A percentile compares a stretch with the other conserved stretches of the same genome.
phyloP scores from a whole-genome alignment of 2,113 vertebrate species.

The Empidonax traillii region DNA sequence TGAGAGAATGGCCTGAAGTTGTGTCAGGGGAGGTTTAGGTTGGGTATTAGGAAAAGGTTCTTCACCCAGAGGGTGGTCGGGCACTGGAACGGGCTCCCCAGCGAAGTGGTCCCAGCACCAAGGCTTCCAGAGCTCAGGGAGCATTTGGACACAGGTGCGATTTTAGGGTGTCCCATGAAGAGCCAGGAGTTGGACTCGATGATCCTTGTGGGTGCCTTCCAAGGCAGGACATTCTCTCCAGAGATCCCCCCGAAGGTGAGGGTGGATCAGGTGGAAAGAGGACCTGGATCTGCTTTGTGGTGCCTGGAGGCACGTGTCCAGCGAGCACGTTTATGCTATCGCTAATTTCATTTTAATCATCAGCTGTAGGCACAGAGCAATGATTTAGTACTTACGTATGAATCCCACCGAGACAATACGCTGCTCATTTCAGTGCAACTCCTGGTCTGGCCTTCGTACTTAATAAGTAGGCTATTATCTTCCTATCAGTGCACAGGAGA shows the following conservation, averaged over 20 bases:
- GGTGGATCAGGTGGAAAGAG: neutral
- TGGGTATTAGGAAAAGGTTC: neutral
- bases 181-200: neutral
- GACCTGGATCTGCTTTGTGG: too few relatives aligned
- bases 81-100: neutral
- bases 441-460: neutral
- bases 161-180: neutral
- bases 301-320: neutral
- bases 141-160: neutral
- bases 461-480: conserved; percentile 30
- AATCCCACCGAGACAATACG: neutral
- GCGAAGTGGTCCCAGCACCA: neutral
- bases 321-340: rapidly evolving
- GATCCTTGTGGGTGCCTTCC: neutral
- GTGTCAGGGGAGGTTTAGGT: neutral
- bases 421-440: neutral
- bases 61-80: neutral
- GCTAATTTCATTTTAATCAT: neutral
- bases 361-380: neutral
- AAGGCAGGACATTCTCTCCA: neutral
- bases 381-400: neutral
- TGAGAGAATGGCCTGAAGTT: neutral
- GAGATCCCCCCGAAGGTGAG: neutral
- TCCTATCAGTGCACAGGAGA: neutral
- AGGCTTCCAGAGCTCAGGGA: neutral